Base-by-base conservation (phyloP, 1,140 invertebrate genomes). In the Drosophila funebris region DNA sequence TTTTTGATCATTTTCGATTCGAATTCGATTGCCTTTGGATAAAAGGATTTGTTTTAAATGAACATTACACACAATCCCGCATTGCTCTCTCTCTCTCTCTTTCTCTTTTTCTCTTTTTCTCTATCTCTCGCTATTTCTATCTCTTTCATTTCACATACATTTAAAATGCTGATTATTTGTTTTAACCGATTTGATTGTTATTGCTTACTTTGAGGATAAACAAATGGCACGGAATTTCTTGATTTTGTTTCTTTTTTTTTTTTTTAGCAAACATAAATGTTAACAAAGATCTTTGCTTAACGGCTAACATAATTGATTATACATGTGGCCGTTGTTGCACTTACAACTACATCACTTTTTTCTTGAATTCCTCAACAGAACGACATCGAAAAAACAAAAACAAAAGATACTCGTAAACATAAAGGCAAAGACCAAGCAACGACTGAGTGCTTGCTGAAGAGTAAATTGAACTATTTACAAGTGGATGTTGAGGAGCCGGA, bases 281-380 rank as follows among this genome's bases (percentile, higher is more conserved):
- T 78, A 85, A 85, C 81, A 87, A 78, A 87, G 61, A 52, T 70
- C 58, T 58, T 72, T 57, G 58, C 63, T 63, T 31, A 61, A 58
- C 56, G 69, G 69, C 56, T 46, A 54, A 68, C 36, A 11, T 46
- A 43, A 43, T 56, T 48, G 31, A 41, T 60, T 24, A 14, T 60
- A 73, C 46, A 69, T 16, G 52, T 62, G 50, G 61, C 67, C 75
- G 71, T 63, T 63, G 61, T 66, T 87, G 75, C 78, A 62, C 90
- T 90, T 90, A 90, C 81, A 83, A 90, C 90, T 90, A 90, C 84
- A 90, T 90, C 89, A 90, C 90, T 90, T 89, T 90, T 90, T 78
- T 78, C 69, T 74, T 77, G 66, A 70, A 64, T 78, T 52, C 60
- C 63, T 77, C 70, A 73, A 78, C 79, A 63, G 72, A 80, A 76